Percentiles rank a stretch among this genome's conserved stretches.
phyloP scores from a whole-genome alignment of 2,888 invertebrate genomes.

The Acleris holmiana region DNA sequence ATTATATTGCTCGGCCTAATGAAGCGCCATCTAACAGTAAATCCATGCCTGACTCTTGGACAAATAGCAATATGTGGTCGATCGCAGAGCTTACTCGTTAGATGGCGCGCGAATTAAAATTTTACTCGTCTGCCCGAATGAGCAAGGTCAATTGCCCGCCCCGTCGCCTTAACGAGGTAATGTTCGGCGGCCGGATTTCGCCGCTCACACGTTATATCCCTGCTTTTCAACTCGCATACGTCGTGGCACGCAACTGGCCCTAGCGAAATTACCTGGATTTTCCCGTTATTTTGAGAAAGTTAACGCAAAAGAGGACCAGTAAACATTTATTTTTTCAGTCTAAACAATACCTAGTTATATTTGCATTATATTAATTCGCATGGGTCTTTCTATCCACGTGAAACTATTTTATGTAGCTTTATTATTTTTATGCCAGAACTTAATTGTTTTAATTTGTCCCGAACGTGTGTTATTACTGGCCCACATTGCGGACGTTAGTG shows the following conservation, averaged over 20 bases:
- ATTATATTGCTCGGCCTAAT: no score
- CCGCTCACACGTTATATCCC: conserved; percentile 57
- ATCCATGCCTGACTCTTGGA: no score
- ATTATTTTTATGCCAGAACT: conserved; percentile 23
- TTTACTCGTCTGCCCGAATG: no score
- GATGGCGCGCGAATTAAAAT: no score
- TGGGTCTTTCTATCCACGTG: not conserved
- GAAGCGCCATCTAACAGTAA: no score
- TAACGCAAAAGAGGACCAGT: no score
- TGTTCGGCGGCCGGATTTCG: conserved; percentile 69
- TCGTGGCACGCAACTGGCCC: conserved; percentile 6
- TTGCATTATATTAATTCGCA: not conserved
- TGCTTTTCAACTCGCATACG: conserved; percentile 56
- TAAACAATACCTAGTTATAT: no score
- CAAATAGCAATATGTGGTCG: no score
- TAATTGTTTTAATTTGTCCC: conserved; percentile 30
- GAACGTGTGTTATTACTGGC: conserved; percentile 31
- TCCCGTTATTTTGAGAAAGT: not conserved
- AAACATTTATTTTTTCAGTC: no score
- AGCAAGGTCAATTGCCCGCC: no score
- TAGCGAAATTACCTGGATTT: not conserved
- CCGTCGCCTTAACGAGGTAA: conserved; percentile 73
- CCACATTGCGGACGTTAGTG: conserved; percentile 16
- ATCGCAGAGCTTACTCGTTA: no score
- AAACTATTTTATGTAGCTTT: not conserved